phyloP scores from a whole-genome alignment of 2,113 vertebrate genomes.

The Chiloscyllium plagiosum region DNA sequence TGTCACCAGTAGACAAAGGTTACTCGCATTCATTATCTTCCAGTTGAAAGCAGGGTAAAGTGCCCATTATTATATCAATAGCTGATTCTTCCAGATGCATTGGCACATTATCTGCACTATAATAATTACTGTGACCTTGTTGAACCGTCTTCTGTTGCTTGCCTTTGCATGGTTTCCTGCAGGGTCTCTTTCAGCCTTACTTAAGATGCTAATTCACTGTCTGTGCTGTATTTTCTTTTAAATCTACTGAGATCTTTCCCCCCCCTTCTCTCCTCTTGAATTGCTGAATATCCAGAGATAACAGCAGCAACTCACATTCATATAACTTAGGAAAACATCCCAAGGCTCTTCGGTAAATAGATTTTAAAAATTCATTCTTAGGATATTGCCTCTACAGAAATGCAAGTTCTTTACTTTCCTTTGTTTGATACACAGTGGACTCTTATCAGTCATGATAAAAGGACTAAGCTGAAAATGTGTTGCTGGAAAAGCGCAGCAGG shows the following conservation, averaged over 20 bases:
- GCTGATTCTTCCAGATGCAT: constrained; percentile 20
- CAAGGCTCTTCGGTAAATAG: background rate
- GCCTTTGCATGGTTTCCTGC: background rate
- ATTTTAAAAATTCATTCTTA: background rate
- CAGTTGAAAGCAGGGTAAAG: constrained; percentile 1
- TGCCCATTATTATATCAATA: constrained; percentile 36
- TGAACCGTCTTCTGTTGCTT: background rate
- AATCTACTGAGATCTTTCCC: background rate
- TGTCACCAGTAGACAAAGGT: constrained; percentile 8
- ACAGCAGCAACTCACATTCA: background rate
- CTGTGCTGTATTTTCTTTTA: constrained; percentile 1
- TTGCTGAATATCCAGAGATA: background rate
- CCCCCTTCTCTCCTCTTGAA: background rate
- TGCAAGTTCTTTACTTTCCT: background rate
- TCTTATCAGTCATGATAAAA: background rate
- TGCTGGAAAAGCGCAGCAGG: no score
- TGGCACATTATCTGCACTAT: constrained; percentile 28
- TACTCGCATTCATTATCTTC: constrained; percentile 8
- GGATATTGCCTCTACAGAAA: background rate
- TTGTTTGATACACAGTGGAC: background rate
- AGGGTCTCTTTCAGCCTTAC: background rate
- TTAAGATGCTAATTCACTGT: constrained; percentile 24
- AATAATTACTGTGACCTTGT: background rate
- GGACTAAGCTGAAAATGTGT: no score
- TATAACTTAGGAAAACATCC: background rate